These are phyloP conservation scores for Bradysia coprophila DNA, from an alignment of 1,140 invertebrate species.

Conservation along the genomic window DNA sequence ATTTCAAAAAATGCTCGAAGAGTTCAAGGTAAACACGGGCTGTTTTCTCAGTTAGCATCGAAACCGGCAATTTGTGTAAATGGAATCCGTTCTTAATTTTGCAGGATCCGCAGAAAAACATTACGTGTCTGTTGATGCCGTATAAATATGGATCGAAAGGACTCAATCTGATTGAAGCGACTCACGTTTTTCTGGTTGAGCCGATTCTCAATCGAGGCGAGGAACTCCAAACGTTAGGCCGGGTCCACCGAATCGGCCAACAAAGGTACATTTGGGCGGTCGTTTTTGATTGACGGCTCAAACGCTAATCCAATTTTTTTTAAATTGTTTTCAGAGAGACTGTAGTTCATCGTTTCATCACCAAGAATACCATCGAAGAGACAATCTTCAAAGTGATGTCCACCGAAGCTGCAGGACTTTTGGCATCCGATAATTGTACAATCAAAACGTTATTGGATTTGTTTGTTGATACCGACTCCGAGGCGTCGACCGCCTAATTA, in stretches of 20 bases:
- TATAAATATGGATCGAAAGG: conserved; percentile 52
- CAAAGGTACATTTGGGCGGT: conserved; percentile 29
- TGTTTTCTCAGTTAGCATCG: conserved; percentile 1
- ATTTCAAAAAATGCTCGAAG: conserved; percentile 27
- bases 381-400: conserved; percentile 27
- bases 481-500: too few species aligned
- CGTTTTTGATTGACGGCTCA: background rate
- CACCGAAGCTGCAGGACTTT: background rate
- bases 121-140: conserved; percentile 47
- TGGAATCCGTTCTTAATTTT: too few species aligned
- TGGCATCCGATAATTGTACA: background rate
- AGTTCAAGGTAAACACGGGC: conserved; percentile 43
- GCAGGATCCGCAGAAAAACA: conserved; percentile 22
- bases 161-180: conserved; percentile 61
- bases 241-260: conserved; percentile 65
- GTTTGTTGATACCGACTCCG: background rate
- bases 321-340: conserved; percentile 25
- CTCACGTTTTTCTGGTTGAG: conserved; percentile 58
- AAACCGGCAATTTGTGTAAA: conserved; percentile 1
- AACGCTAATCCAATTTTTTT: background rate
- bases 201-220: conserved; percentile 54
- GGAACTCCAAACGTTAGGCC: conserved; percentile 58
- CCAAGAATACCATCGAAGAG: conserved; percentile 51
- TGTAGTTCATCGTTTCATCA: conserved; percentile 45
- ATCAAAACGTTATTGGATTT: background rate